These are phyloP conservation scores for Phataginus tricuspis DNA, from an alignment of 2,797 vertebrate species.

Conservation along the genomic window DNA sequence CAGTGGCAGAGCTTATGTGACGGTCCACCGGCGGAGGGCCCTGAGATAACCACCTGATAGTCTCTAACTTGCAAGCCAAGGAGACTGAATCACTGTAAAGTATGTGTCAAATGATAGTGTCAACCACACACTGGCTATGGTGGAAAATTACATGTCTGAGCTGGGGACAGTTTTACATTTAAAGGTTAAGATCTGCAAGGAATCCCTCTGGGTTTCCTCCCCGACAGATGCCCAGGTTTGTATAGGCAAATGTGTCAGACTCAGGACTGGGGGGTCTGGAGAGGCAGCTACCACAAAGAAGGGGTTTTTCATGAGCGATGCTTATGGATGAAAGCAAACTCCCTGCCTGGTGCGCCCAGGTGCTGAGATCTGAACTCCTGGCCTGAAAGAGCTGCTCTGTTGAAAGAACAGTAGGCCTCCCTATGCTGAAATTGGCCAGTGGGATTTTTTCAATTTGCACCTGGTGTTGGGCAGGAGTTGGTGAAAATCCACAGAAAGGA, in stretches of 20 bases:
- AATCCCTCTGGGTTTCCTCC: conserved; percentile 41
- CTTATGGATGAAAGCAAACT: conserved; percentile 75
- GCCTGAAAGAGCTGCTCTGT: conserved; percentile 76
- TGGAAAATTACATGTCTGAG: conserved; percentile 22
- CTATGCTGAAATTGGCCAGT: conserved; percentile 72
- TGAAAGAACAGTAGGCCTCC: conserved; percentile 75
- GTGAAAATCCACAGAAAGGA: conserved; percentile 71
- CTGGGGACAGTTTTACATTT: not conserved
- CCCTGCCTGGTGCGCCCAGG: conserved; percentile 71
- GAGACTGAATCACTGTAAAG: not conserved
- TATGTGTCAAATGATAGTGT: conserved; percentile 66
- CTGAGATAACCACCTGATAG: not conserved
- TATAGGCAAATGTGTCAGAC: conserved; percentile 33
- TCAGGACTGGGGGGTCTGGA: conserved; percentile 20
- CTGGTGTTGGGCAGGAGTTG: conserved; percentile 55
- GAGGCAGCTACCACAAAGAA: conserved; percentile 53
- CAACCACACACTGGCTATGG: not conserved
- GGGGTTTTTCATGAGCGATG: conserved; percentile 67
- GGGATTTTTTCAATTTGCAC: conserved; percentile 74
- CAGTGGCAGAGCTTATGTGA: not conserved
- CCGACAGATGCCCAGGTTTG: conserved; percentile 3
- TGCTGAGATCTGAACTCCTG: conserved; percentile 64
- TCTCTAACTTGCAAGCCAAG: conserved; percentile 14
- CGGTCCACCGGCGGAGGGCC: not conserved
- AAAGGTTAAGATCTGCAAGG: not conserved